A percentile compares a stretch with the other conserved stretches of the same genome.
phyloP scores from a whole-genome alignment of 2,797 vertebrate species.

The Myripristis jacobus region DNA sequence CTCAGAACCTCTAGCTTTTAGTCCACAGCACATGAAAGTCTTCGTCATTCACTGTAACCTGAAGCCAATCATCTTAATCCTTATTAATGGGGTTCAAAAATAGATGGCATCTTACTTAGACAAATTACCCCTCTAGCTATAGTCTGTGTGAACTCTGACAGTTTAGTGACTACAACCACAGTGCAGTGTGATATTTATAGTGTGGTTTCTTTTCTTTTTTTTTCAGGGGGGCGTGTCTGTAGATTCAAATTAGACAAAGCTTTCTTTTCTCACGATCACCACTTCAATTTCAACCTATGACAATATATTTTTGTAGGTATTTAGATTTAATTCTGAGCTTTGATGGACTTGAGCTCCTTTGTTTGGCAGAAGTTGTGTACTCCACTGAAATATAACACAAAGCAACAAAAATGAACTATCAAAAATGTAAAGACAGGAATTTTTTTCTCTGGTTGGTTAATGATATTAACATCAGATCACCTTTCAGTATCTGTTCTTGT shows the following conservation, averaged over 20 bases:
- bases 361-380: no score
- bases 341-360: not conserved
- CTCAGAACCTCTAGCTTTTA: conserved; percentile 16
- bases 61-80: not conserved
- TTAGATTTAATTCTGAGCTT: not conserved
- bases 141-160: not conserved
- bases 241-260: no score
- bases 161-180: not conserved
- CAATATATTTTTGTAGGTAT: no score
- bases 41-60: not conserved
- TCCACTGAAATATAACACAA: not conserved
- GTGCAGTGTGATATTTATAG: not conserved
- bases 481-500: not conserved
- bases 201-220: not conserved
- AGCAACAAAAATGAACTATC: not conserved
- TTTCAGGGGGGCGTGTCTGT: conserved; percentile 17
- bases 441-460: not conserved
- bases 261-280: no score
- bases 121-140: not conserved
- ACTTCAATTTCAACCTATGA: no score
- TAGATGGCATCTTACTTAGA: not conserved
- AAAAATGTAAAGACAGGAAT: not conserved
- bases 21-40: not conserved
- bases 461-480: not conserved
- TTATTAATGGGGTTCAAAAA: not conserved